Conservation (phyloP, 2,113 vertebrate genomes). For the Micromys minutus region DNA sequence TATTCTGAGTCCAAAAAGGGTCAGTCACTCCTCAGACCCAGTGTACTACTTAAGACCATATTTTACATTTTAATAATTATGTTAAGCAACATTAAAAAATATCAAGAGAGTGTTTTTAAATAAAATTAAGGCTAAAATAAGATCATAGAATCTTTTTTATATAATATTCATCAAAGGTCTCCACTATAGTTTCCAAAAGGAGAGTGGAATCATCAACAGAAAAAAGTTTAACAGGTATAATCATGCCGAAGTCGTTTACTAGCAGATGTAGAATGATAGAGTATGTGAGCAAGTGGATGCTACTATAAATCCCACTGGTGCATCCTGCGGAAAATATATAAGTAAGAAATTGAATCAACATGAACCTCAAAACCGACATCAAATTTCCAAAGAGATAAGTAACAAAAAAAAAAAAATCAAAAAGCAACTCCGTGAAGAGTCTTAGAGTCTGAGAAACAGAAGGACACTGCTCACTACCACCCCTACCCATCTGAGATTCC, state of each 20-base stretch:
- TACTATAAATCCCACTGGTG: not conserved
- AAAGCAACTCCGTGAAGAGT: not conserved
- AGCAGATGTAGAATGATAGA: not conserved
- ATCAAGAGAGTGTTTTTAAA: constrained; percentile 8
- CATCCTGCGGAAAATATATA: not conserved
- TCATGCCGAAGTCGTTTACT: not conserved
- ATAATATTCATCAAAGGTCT: not conserved
- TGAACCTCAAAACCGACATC: not conserved
- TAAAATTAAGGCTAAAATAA: constrained; percentile 24
- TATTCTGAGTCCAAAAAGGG: not conserved
- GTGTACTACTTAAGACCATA: not conserved
- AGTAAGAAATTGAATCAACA: not conserved
- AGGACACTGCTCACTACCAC: not conserved
- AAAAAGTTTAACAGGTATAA: not conserved
- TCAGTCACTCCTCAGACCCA: not conserved
- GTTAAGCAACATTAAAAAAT: not conserved
- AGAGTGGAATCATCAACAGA: not conserved
- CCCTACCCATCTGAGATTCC: not conserved
- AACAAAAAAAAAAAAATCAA: not conserved
- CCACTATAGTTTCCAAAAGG: not conserved
- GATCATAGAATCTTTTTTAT: not conserved
- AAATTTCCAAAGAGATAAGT: not conserved
- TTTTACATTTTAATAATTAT: not conserved
- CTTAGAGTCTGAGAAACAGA: not conserved
- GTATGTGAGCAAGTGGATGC: not conserved